A percentile compares a stretch with the other conserved stretches of the same genome.
phyloP scores from a whole-genome alignment of 2,888 invertebrate genomes.

The Autographa pulchrina region DNA sequence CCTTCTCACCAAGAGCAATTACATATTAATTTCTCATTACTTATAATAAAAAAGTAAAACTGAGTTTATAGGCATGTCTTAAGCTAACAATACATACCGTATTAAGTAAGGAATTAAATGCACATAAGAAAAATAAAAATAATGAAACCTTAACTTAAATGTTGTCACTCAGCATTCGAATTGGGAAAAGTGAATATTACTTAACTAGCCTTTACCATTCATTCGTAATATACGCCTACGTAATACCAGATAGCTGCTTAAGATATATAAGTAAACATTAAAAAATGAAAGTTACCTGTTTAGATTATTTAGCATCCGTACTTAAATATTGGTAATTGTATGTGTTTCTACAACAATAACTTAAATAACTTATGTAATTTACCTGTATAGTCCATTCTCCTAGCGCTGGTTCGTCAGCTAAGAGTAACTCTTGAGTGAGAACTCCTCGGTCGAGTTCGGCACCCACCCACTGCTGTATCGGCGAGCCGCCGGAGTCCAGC shows the following conservation, averaged over 20 bases:
- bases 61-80: background rate
- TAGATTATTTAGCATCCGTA: background rate
- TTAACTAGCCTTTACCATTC: background rate
- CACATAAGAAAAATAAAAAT: background rate
- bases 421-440: constrained; percentile 92
- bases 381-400: constrained; percentile 96
- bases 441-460: constrained; percentile 92
- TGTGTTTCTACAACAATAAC: background rate
- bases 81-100: background rate
- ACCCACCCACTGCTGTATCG: constrained; percentile 94
- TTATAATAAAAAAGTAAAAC: background rate
- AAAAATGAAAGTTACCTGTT: constrained; percentile 42
- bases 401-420: constrained; percentile 95
- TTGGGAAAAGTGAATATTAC: constrained; percentile 8
- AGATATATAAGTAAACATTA: background rate
- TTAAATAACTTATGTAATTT: constrained; percentile 11
- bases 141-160: background rate
- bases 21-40: constrained; percentile 26
- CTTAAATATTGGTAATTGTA: background rate
- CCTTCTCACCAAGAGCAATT: constrained; percentile 32
- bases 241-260: background rate
- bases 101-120: background rate
- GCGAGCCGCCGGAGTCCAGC: constrained; percentile 90
- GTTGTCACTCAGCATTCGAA: constrained; percentile 8
- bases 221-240: background rate